Percentiles rank a stretch among this genome's conserved stretches.
phyloP scores from a whole-genome alignment of 2,888 invertebrate genomes.

The Eustalomyia histrio region DNA sequence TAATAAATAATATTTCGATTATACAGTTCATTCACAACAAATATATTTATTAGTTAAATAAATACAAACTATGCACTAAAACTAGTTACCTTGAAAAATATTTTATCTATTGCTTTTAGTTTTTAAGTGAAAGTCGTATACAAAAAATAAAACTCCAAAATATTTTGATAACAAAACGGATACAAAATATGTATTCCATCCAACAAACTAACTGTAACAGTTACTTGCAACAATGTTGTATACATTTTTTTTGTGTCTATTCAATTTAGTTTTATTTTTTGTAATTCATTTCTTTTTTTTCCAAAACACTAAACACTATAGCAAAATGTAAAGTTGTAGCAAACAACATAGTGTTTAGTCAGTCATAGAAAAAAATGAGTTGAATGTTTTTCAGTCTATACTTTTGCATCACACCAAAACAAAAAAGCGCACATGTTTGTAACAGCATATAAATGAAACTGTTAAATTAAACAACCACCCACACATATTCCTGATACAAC shows the following conservation, averaged over 20 bases:
- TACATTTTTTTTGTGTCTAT: constrained; percentile 9
- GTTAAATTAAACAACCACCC: background rate
- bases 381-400: background rate
- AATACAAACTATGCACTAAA: background rate
- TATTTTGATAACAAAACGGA: constrained; percentile 26
- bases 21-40: background rate
- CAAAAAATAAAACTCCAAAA: background rate
- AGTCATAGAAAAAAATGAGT: background rate
- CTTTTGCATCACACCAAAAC: constrained; percentile 14
- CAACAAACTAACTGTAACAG: constrained; percentile 37
- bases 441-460: background rate
- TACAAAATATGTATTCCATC: constrained; percentile 35
- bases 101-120: background rate
- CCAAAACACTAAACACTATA: background rate
- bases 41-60: background rate
- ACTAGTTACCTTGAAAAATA: background rate
- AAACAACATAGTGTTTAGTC: background rate
- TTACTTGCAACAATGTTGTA: constrained; percentile 33
- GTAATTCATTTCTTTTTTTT: background rate
- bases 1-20: background rate
- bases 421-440: constrained; percentile 39
- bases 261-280: constrained; percentile 15
- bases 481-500: background rate
- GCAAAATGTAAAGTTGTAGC: background rate
- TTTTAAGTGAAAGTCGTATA: background rate